Evolutionary conservation across 23 tunicate genomes (phyloP).

Genomic region (Styela plicata): DNA sequence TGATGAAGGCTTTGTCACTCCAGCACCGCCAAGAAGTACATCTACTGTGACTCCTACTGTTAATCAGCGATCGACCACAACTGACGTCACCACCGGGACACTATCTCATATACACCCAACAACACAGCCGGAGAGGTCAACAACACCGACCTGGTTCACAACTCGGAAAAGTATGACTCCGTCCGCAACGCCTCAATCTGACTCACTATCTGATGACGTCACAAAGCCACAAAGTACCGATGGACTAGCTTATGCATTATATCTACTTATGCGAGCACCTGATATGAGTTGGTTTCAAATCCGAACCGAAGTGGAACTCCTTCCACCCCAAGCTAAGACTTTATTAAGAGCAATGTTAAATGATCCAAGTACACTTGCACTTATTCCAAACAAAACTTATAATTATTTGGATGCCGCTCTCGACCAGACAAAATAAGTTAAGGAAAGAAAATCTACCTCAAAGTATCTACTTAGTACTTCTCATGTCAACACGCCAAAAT

Average conservation of each 20-base stretch:
- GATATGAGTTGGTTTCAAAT: neutral
- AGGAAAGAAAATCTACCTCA: too few species aligned
- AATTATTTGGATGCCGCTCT: conserved; percentile 9
- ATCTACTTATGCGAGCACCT: neutral
- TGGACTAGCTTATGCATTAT: conserved; percentile 10
- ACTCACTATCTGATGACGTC: neutral
- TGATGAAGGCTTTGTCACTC: neutral
- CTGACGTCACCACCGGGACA: neutral
- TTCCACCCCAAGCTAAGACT: conserved; percentile 2
- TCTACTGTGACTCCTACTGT: too few species aligned
- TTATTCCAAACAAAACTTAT: neutral
- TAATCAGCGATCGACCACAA: neutral
- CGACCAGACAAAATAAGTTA: neutral
- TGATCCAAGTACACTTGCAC: neutral
- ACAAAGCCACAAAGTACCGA: neutral
- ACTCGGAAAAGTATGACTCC: neutral
- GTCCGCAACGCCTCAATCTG: neutral
- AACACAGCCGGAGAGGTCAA: neutral
- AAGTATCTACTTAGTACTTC: too few species aligned
- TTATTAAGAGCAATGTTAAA: neutral
- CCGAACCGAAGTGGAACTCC: neutral
- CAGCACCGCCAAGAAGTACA: neutral
- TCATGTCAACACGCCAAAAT: too few species aligned
- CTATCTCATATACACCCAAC: neutral
- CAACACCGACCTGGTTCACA: neutral